phyloP scores from a whole-genome alignment of 2,113 vertebrate species.

The Amblyopsis rosae region DNA sequence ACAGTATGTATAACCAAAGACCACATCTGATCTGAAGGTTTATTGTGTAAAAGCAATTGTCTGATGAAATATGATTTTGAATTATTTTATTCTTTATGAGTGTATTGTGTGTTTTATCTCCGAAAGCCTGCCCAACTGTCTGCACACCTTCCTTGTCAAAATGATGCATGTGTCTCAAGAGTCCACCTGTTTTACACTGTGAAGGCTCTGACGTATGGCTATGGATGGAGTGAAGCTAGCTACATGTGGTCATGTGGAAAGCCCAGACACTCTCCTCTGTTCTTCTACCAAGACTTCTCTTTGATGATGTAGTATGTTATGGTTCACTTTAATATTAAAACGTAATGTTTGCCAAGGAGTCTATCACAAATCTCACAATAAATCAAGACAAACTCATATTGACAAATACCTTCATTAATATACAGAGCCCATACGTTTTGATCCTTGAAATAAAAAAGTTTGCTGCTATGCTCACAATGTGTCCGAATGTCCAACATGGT shows the following conservation, averaged over 20 bases:
- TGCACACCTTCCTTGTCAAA: background rate
- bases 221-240: constrained; percentile 1
- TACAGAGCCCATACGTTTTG: background rate
- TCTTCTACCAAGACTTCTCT: constrained; percentile 5
- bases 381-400: constrained; percentile 30
- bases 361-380: background rate
- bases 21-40: too few relatives aligned
- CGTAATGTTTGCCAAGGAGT: background rate
- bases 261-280: background rate
- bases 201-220: background rate
- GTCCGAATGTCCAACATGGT: constrained; percentile 30
- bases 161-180: constrained; percentile 4
- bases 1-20: too few relatives aligned
- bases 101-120: background rate
- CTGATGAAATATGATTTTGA: too few relatives aligned
- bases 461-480: constrained; percentile 4
- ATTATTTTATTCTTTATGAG: too few relatives aligned
- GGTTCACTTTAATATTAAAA: constrained; percentile 23
- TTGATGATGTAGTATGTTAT: constrained; percentile 15
- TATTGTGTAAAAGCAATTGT: too few relatives aligned
- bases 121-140: too few relatives aligned
- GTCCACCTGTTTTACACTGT: background rate
- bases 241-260: background rate
- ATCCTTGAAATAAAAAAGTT: constrained; percentile 17
- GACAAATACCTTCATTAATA: constrained; percentile 15